Base-by-base conservation (phyloP, 1,140 invertebrate genomes). In the Tyrophagus putrescentiae region DNA sequence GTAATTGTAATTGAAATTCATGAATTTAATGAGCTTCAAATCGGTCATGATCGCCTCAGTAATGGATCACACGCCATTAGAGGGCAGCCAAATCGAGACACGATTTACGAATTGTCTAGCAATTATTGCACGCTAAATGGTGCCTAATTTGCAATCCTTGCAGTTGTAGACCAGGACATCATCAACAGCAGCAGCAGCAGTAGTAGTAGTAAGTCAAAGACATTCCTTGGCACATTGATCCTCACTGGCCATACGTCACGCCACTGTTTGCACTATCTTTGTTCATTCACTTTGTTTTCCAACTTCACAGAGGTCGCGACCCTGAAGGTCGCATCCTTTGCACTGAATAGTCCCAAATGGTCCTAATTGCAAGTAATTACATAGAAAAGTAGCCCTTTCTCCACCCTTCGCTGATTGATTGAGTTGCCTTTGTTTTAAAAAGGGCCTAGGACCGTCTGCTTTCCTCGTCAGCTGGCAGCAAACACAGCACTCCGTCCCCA, bases 1-100 rank as follows among this genome's bases (percentile, higher is more conserved):
- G 36, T 39, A 21, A 13, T 25, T 48, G 23, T 6, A 48, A 48
- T 48, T 48, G 45, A 48, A 48, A 48, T 48, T 48, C 45, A 48
- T 48, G 45, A 48, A 48, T 48, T 48, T 48, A 48, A 48, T 48
- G 45, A 48, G 45, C 23, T 48, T 48, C 45, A 7, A 48, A 48
- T 48, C 31, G 45, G 45, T 21, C 45, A 48, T 48, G 45, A 48
- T 48, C 7, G 45, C 18, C n/a, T n/a, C n/a, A 39, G 36, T 18
- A 7, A 6, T 48, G 7, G 45, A 48, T 18, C 45, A 29, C 45
- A 48, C n/a, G n/a, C 45, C 7, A 48, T 39, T 39, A 39, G 36
- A 39, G 13, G 18, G 18, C 31, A 25, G 23, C 31, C 45, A 29
- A 7, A 48, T 18, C 7, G 18, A 18, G 18, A 7, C 45, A 48